phyloP scores from a whole-genome alignment of 2,888 invertebrate species.

The Cryptus viduatorius region DNA sequence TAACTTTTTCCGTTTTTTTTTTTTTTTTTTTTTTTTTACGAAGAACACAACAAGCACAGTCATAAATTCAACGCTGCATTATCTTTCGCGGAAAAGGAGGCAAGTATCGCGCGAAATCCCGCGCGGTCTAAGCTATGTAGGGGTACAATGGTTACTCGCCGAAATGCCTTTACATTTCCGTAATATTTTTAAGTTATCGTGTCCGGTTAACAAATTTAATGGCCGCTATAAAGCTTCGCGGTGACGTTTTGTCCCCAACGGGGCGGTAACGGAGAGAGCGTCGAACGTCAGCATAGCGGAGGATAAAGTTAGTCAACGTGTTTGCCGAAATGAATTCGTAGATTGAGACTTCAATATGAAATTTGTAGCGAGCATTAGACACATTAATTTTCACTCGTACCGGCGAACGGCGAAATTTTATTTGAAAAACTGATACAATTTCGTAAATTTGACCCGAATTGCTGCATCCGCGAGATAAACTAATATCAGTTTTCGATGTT shows the following conservation, averaged over 20 bases:
- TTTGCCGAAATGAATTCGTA: not conserved
- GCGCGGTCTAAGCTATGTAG: conserved; percentile 7
- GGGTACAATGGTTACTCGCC: conserved; percentile 50
- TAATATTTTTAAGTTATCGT: conserved; percentile 84
- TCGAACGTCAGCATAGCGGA: conserved; percentile 19
- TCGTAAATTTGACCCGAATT: not conserved
- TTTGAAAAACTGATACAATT: not conserved
- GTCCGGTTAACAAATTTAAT: conserved; percentile 82
- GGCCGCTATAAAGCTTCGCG: conserved; percentile 77
- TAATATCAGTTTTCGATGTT: not conserved
- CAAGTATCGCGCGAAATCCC: conserved; percentile 74
- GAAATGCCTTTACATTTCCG: conserved; percentile 83
- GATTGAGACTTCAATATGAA: not conserved
- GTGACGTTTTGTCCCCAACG: conserved; percentile 26
- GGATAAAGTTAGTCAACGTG: not conserved
- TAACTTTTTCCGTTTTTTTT: conserved; percentile 19
- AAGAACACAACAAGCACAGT: conserved; percentile 48
- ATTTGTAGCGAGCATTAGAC: not conserved
- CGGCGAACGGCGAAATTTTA: not conserved
- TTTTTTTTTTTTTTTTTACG: not conserved
- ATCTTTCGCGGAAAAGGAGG: conserved; percentile 84
- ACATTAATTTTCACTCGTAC: not conserved
- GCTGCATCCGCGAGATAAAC: not conserved
- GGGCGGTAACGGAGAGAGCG: not conserved
- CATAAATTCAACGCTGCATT: conserved; percentile 83